Percentiles rank a stretch among this genome's conserved stretches.
Evolutionary conservation across 2,888 invertebrate genomes (phyloP).

Genomic region (Rhorus exstirpatorius): DNA sequence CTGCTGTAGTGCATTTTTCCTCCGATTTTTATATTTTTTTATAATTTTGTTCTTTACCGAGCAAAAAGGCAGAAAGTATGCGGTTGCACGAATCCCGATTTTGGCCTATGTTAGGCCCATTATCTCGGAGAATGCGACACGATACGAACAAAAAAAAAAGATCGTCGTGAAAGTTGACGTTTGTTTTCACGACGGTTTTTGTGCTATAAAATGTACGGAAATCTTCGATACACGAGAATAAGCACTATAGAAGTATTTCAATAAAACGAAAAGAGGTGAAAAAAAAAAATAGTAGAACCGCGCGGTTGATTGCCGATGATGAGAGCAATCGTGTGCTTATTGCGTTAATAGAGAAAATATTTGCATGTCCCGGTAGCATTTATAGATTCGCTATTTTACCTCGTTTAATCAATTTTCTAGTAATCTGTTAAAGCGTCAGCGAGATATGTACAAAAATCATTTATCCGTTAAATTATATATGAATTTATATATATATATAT

Average conservation of each 20-base stretch:
- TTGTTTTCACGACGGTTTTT: neutral
- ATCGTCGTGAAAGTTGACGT: neutral
- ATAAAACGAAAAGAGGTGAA: constrained; percentile 7
- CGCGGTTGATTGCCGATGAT: constrained; percentile 1
- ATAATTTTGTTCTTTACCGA: neutral
- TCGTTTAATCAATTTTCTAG: no score
- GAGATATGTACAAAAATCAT: neutral
- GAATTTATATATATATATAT: constrained; percentile 5
- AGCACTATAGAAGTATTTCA: neutral
- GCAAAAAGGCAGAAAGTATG: neutral
- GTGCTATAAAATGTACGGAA: neutral
- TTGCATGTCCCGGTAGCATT: neutral
- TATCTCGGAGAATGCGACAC: neutral
- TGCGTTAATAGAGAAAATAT: neutral
- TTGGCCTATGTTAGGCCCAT: constrained; percentile 73
- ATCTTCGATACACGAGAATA: no score
- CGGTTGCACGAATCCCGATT: neutral
- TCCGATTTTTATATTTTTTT: neutral
- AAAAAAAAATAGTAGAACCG: no score
- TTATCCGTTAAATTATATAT: neutral
- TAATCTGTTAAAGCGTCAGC: no score
- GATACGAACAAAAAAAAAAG: neutral
- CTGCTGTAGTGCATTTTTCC: no score
- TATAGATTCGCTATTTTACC: neutral
- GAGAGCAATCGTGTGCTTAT: no score